Base-by-base conservation (phyloP, 2,797 vertebrate species). In the Adelosebastes latens region DNA sequence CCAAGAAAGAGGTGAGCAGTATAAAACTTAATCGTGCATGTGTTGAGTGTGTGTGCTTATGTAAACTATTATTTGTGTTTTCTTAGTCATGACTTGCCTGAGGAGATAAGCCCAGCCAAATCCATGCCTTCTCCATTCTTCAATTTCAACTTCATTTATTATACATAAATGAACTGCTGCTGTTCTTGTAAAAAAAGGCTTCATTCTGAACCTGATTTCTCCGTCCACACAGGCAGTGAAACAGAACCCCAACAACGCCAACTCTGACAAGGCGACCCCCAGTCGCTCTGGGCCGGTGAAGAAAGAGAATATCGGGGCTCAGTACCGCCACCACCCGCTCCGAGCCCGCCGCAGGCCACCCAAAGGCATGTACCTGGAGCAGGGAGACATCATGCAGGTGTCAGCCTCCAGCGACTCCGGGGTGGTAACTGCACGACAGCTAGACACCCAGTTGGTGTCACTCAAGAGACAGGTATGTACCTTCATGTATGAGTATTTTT, bases 361-460 rank as follows among this genome's bases (percentile, higher is more conserved):
- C 16, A 97, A 98, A 75, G 97, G 97, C 92, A 99, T 99, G 97
- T 91, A 97, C 91, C 95, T 99, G 84, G 96, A 96, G 62, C 97
- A 97, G 22, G 92, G 94, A 7, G 98, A 97, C 88, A 97, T 99
- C 74, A 91, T 94, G 0, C 87, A 95, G 0, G 89, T 98, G 55
- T 97, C 97, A 0, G 93, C 96, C 22, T 97, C 96, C 82, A 93
- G 97, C 0, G 96, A 98, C n/a, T 89, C 97, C 3, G 97, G 97
- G 5, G 88, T 94, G 36, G 74, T 97, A 53, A 95, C 96, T 0
- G 89, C 97, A 49, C 95, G 97, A 13, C 97, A 97, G 73, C 95
- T 98, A 27, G 97, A 99, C 90, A 95, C 96, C 0, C 97, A 97
- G 91, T 92, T 99, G 36, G 95, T 98, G 85, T 97, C 97, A 4